A percentile compares a stretch with the other conserved stretches of the same genome.
These are phyloP conservation scores for Pseudorasbora parva DNA, from an alignment of 2,113 vertebrate genomes.

Conservation along the genomic window DNA sequence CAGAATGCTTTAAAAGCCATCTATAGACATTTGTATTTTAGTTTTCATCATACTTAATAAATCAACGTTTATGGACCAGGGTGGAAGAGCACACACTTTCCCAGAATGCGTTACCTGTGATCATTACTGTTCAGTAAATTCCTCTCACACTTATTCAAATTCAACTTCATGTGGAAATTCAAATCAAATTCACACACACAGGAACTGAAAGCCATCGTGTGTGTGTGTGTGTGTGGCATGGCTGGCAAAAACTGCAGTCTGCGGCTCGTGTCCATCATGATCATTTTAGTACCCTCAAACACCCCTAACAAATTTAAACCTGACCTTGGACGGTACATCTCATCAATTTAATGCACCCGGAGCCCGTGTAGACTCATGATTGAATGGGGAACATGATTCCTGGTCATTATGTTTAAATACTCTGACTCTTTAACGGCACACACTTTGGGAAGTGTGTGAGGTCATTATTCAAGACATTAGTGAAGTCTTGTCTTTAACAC, in stretches of 20 bases:
- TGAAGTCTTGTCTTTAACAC: neutral
- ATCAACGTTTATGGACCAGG: too few species aligned
- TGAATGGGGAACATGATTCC: conserved; percentile 35
- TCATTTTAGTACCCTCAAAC: neutral
- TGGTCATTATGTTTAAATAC: conserved; percentile 41
- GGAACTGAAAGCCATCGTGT: neutral
- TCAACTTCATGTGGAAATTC: neutral
- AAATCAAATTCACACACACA: neutral
- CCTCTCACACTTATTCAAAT: neutral
- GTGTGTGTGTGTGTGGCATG: neutral
- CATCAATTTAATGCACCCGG: conserved; percentile 15
- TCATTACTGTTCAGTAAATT: neutral
- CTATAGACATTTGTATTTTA: neutral
- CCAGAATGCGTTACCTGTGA: neutral
- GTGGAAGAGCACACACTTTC: neutral
- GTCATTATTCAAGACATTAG: conserved; percentile 32
- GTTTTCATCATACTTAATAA: neutral
- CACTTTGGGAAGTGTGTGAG: conserved; percentile 25
- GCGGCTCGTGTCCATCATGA: neutral
- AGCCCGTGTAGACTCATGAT: conserved; percentile 34
- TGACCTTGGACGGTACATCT: conserved; percentile 33
- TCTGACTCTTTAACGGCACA: conserved; percentile 26
- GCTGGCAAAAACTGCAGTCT: neutral
- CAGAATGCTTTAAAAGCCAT: neutral
- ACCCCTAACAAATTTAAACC: neutral